A percentile compares a stretch with the other conserved stretches of the same genome.
Evolutionary conservation across 2,797 vertebrate species (phyloP).

Genomic region (Muraenolepis orangiensis): DNA sequence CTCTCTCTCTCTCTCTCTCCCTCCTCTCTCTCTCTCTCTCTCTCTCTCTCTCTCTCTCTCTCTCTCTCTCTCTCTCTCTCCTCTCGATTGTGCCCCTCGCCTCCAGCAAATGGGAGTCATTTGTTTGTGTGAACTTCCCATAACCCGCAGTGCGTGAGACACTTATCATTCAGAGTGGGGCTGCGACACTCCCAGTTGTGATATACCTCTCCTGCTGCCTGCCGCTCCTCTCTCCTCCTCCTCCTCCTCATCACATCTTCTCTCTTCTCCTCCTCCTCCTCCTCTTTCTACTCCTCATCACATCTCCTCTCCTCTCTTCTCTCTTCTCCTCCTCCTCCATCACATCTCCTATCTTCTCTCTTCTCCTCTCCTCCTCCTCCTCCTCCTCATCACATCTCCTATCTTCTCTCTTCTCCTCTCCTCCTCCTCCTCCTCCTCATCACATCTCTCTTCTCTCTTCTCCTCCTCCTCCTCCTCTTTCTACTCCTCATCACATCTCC

Average conservation of each 20-base stretch:
- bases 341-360: too few relatives aligned
- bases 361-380: slow-evolving; percentile 4
- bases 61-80: slow-evolving; percentile 39
- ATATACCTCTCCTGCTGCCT: slow-evolving; percentile 53
- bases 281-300: slow-evolving; percentile 43
- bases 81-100: slow-evolving; percentile 73
- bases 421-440: slow-evolving; percentile 37
- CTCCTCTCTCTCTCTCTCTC: slow-evolving; percentile 39
- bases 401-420: slow-evolving; percentile 7
- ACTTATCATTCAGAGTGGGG: slow-evolving; percentile 79
- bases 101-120: slow-evolving; percentile 84
- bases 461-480: background rate
- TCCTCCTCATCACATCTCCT: too few relatives aligned
- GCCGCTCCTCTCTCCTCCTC: slow-evolving; percentile 22
- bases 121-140: slow-evolving; percentile 81
- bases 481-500: background rate
- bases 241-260: slow-evolving; percentile 31
- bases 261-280: slow-evolving; percentile 8
- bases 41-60: slow-evolving; percentile 10
- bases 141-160: slow-evolving; percentile 76
- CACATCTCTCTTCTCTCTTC: slow-evolving; percentile 36
- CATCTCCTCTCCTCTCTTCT: slow-evolving; percentile 27
- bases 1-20: slow-evolving; percentile 18
- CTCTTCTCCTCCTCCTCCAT: slow-evolving; percentile 26
- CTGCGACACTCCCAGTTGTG: slow-evolving; percentile 62